A percentile compares a stretch with the other conserved stretches of the same genome.
These are phyloP conservation scores for Nemotelus nigrinus DNA, from an alignment of 2,888 invertebrate species.

Conservation along the genomic window DNA sequence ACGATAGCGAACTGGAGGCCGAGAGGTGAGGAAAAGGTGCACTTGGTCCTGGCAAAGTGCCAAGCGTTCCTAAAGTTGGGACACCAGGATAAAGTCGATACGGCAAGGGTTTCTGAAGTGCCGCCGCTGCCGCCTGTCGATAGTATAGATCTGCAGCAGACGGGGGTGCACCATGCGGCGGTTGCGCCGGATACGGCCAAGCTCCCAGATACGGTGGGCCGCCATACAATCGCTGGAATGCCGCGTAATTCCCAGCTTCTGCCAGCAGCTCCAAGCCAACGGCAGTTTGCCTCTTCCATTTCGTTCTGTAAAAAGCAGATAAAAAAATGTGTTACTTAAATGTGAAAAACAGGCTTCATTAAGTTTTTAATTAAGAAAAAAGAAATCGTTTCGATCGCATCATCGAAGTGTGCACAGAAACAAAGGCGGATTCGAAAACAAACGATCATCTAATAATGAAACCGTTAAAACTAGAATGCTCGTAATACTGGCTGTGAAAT, in stretches of 20 bases:
- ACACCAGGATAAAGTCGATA: slow-evolving; percentile 69
- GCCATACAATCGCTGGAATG: slow-evolving; percentile 94
- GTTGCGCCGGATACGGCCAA: slow-evolving; percentile 71
- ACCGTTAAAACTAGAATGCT: slow-evolving; percentile 44
- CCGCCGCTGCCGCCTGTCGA: slow-evolving; percentile 81
- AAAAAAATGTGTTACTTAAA: slow-evolving; percentile 42
- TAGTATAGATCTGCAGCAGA: slow-evolving; percentile 83
- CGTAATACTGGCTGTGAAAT: slow-evolving; percentile 20
- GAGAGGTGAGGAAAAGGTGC: slow-evolving; percentile 66
- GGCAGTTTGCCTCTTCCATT: slow-evolving; percentile 99
- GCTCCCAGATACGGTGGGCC: slow-evolving; percentile 75
- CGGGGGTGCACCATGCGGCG: slow-evolving; percentile 71
- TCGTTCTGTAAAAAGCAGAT: slow-evolving; percentile 73
- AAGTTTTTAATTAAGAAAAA: slow-evolving; percentile 21
- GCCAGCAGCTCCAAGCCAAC: slow-evolving; percentile 96
- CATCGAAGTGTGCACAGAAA: slow-evolving; percentile 8
- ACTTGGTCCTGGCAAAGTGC: slow-evolving; percentile 61
- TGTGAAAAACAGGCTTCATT: slow-evolving; percentile 3
- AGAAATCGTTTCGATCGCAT: slow-evolving; percentile 18
- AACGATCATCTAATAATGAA: slow-evolving; percentile 32
- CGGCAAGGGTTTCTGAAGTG: slow-evolving; percentile 88
- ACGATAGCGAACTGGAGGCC: slow-evolving; percentile 73
- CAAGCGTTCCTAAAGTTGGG: slow-evolving; percentile 59
- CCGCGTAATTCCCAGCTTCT: slow-evolving; percentile 97
- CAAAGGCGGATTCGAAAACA: slow-evolving; percentile 12